Percentiles rank a stretch among this genome's conserved stretches.
Evolutionary conservation across 2,797 vertebrate genomes (phyloP).

Genomic region (Myiotriccus ornatus): DNA sequence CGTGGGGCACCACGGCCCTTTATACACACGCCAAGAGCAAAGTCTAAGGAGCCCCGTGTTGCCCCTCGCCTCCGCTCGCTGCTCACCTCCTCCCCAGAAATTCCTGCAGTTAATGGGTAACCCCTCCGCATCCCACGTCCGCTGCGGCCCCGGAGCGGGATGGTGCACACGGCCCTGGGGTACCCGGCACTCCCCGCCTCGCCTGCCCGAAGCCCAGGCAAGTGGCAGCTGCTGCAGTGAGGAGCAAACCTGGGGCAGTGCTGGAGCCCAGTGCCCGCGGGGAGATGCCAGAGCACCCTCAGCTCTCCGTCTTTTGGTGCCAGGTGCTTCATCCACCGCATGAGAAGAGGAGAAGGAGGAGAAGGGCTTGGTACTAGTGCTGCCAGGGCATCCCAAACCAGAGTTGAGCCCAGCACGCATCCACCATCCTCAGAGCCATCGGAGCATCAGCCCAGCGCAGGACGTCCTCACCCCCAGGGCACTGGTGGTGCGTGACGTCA

Average conservation of each 20-base stretch:
- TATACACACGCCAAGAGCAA: constrained; percentile 74
- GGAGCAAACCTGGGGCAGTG: accelerated
- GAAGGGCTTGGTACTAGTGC: not conserved
- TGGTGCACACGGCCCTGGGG: accelerated
- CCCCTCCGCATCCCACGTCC: not conserved
- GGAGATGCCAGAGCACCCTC: not conserved
- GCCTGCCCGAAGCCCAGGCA: accelerated
- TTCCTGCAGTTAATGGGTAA: constrained; percentile 80
- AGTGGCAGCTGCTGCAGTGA: accelerated
- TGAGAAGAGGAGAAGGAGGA: not conserved
- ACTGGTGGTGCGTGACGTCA: not conserved
- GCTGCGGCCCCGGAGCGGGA: accelerated
- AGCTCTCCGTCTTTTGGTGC: not conserved
- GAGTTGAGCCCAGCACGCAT: not conserved
- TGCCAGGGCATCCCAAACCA: not conserved
- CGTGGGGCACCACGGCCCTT: constrained; percentile 3
- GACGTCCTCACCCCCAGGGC: accelerated
- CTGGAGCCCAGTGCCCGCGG: not conserved
- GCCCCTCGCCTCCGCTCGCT: constrained; percentile 23
- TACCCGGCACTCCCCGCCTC: accelerated
- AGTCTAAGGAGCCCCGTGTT: constrained; percentile 66
- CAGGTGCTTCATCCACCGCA: not conserved
- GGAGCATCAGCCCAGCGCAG: not conserved
- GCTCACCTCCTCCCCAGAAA: constrained; percentile 66
- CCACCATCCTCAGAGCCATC: not conserved